These are phyloP conservation scores for Peromyscus polionotus DNA, from an alignment of 2,113 vertebrate genomes.

Conservation along the genomic window DNA sequence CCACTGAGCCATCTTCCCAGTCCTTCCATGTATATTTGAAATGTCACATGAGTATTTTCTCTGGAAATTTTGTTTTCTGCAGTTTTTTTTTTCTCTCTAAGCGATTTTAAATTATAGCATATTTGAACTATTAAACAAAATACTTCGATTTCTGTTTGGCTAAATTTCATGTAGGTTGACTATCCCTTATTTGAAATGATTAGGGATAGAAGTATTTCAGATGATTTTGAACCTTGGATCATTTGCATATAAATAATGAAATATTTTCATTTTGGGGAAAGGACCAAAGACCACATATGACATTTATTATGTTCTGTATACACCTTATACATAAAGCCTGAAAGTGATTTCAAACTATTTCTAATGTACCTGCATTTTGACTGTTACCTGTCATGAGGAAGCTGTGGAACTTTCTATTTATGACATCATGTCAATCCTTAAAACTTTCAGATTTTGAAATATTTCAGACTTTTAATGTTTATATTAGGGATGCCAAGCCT, in stretches of 20 bases:
- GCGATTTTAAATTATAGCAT: conserved; percentile 63
- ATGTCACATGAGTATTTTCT: conserved; percentile 38
- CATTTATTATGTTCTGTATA: background rate
- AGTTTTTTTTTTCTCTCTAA: background rate
- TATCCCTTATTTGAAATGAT: background rate
- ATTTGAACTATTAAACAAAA: conserved; percentile 69
- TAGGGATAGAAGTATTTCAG: background rate
- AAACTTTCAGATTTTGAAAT: background rate
- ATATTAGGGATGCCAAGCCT: background rate
- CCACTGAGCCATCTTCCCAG: too few species aligned
- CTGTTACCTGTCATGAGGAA: background rate
- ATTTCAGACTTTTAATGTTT: background rate
- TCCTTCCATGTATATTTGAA: conserved; percentile 63
- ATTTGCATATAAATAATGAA: background rate
- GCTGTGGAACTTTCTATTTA: background rate
- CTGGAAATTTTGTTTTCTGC: conserved; percentile 50
- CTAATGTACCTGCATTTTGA: background rate
- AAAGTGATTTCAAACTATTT: background rate
- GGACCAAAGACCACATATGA: background rate
- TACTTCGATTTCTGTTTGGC: conserved; percentile 57
- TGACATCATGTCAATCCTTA: background rate
- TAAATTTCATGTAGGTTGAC: conserved; percentile 46
- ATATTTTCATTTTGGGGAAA: background rate
- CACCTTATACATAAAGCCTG: background rate
- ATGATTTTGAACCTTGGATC: background rate